phyloP scores from a whole-genome alignment of 2,113 vertebrate species.

The Callaeas wilsoni region DNA sequence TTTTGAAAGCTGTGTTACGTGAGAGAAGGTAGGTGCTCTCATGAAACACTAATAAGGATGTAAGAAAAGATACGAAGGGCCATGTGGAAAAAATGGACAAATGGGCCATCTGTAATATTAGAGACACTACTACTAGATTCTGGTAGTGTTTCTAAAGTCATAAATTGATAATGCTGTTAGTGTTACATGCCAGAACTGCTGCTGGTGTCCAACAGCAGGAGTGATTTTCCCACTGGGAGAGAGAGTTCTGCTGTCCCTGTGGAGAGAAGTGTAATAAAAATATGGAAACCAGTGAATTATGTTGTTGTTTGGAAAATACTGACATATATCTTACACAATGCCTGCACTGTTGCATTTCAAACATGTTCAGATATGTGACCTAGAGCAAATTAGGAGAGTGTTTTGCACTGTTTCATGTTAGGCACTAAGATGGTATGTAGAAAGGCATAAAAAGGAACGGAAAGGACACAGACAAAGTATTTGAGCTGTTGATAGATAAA shows the following conservation, averaged over 20 bases:
- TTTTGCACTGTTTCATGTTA: not conserved
- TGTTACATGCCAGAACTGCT: constrained; percentile 39
- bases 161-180: constrained; percentile 58
- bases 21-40: not conserved
- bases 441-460: not conserved
- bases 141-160: constrained; percentile 34
- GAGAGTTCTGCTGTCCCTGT: constrained; percentile 34
- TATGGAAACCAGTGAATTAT: constrained; percentile 34
- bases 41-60: constrained; percentile 4
- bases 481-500: not conserved
- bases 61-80: not conserved
- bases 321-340: not conserved
- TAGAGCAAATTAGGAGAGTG: not conserved
- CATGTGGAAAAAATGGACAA: not conserved
- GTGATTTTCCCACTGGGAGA: constrained; percentile 50
- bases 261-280: constrained; percentile 54
- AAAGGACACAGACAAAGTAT: not conserved
- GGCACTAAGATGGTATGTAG: not conserved
- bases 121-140: constrained; percentile 3
- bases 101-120: constrained; percentile 26
- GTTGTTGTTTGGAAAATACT: constrained; percentile 26
- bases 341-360: not conserved
- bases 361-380: not conserved
- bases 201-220: constrained; percentile 22
- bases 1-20: not conserved